Base-by-base conservation (phyloP, 2,113 vertebrate species). In the Cebidichthys violaceus region DNA sequence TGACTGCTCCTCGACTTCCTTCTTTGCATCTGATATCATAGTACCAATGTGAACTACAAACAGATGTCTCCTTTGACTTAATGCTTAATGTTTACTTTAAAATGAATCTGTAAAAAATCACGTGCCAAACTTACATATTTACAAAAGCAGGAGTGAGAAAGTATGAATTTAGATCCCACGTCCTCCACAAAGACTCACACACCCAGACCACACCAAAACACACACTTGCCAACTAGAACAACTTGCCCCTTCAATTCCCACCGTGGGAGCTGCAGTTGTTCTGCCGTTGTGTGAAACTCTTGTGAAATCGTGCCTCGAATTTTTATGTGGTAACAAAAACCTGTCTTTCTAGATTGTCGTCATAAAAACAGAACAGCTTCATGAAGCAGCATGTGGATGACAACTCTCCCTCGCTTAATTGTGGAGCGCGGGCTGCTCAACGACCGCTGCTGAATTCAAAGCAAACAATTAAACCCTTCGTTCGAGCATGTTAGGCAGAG, bases 261-360 rank as follows among this genome's bases (percentile, higher is more conserved):
- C 9, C 7, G 17, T 6, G 43, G 65, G 18, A 77, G 24, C 22
- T 61, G 52, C 45, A 31, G 35, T 7, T 54, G 9, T 4, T 3
- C 15, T 60, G 31, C 29, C 33, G 41, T 43, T 81, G 55, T 47
- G 55, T 29, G 24, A 62, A 67, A 41, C 50, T 60, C 8, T 77
- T 79, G 81, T 55, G 59, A 86, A 89, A 76, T 82, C 50, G 27
- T 4, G 22, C 4, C 52, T 29, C 31, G 0, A 15, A 60, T 64
- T 2, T 77, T 8, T 20, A n/a, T 27, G 33, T 3, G 9, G 14
- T 37, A 2, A 59, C 27, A 57, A 65, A 81, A 29, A 89, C 81
- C 85, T 11, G 83, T 71, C 29, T 87, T 76, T 87, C 86, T 55
- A 77, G 86, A 90, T 91, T 61, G 17, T 33, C 2, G 0, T 43